Evolutionary conservation across 2,113 vertebrate species (phyloP).

Genomic region (Pituophis catenifer): DNA sequence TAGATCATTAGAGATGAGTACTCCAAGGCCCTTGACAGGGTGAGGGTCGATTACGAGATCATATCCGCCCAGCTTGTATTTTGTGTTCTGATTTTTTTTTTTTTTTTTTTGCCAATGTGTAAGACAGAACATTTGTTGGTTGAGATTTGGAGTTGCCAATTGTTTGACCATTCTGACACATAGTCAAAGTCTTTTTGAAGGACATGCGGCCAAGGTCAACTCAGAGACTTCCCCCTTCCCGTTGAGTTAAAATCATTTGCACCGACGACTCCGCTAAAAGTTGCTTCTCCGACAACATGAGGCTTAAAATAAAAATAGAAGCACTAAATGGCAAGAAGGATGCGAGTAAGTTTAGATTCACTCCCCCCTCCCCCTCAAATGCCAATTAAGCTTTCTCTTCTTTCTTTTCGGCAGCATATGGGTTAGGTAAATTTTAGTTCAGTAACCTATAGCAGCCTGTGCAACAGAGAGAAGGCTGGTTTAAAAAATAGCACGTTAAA

Average conservation of each 20-base stretch:
- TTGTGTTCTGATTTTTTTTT: too few relatives aligned
- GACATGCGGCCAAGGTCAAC: background rate
- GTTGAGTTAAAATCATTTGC: background rate
- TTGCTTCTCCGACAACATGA: background rate
- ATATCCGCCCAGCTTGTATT: too few relatives aligned
- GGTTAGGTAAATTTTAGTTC: slow-evolving; percentile 29
- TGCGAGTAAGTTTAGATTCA: background rate
- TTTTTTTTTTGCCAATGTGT: too few relatives aligned
- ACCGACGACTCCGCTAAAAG: background rate
- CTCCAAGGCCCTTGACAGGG: too few relatives aligned
- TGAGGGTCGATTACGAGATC: too few relatives aligned
- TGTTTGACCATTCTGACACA: too few relatives aligned
- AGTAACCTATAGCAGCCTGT: slow-evolving; percentile 24
- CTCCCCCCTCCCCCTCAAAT: background rate
- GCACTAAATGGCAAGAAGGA: background rate
- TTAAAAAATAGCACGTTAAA: slow-evolving; percentile 29
- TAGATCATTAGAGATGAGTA: too few relatives aligned
- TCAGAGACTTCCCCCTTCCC: background rate
- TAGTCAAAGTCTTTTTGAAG: too few relatives aligned
- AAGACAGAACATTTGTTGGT: too few relatives aligned
- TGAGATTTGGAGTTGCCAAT: too few relatives aligned
- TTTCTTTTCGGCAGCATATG: slow-evolving; percentile 7
- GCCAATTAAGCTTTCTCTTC: slow-evolving; percentile 1
- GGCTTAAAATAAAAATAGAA: background rate
- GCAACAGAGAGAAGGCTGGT: background rate